phyloP scores from a whole-genome alignment of 2,113 vertebrate species.

The Rhinoptilus africanus region DNA sequence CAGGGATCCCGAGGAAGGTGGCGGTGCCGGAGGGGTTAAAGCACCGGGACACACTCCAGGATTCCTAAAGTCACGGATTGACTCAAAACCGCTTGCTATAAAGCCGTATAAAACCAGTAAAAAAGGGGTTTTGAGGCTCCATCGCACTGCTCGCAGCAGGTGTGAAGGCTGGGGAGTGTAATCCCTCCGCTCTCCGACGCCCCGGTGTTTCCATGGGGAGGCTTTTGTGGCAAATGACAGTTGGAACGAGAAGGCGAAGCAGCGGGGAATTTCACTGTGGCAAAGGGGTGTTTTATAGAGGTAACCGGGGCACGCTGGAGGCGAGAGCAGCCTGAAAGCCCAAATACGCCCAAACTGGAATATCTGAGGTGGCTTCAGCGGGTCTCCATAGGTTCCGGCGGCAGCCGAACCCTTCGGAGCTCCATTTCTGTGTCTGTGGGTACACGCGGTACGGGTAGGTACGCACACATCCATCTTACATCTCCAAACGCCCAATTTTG shows the following conservation, averaged over 20 bases:
- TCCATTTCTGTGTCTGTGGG: fast-evolving
- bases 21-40: background rate
- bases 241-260: background rate
- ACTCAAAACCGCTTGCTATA: background rate
- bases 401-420: background rate
- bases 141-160: fast-evolving
- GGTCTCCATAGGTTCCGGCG: background rate
- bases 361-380: background rate
- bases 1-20: background rate
- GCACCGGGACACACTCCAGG: background rate
- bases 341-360: fast-evolving
- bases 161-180: background rate
- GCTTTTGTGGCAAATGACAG: background rate
- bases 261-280: background rate
- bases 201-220: fast-evolving
- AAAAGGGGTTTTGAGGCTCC: background rate
- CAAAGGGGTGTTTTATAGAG: background rate
- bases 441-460: fast-evolving
- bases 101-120: background rate
- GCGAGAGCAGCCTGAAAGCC: no score
- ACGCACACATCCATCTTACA: fast-evolving
- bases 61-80: no score
- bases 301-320: background rate
- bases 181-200: background rate
- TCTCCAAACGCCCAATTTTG: background rate